Conservation (phyloP, 2,888 invertebrate genomes). For the Andrena chrysosceles region DNA sequence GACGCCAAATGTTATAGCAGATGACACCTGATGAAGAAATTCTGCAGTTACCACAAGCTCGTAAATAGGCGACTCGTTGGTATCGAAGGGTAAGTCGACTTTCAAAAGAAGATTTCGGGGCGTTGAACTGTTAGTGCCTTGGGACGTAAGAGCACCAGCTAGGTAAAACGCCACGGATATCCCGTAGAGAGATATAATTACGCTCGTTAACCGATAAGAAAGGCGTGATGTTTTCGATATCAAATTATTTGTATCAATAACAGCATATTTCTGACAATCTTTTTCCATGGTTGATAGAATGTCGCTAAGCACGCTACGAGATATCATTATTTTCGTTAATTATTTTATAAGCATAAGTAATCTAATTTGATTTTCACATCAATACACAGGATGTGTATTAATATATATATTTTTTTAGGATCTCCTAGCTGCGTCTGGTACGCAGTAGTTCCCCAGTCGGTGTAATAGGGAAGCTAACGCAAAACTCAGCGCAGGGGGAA, state of each 20-base stretch:
- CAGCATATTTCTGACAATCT: conserved; percentile 44
- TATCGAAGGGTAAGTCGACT: conserved; percentile 55
- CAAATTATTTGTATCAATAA: conserved; percentile 28
- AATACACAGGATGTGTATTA: too few species aligned
- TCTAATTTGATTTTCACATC: too few species aligned
- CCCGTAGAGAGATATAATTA: conserved; percentile 16
- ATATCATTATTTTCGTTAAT: conserved; percentile 12
- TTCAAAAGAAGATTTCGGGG: conserved; percentile 38
- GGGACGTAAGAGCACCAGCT: background rate
- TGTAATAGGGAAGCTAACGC: too few species aligned
- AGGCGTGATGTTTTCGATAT: conserved; percentile 31
- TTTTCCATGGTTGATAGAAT: conserved; percentile 40
- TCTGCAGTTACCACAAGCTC: conserved; percentile 39
- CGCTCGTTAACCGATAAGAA: conserved; percentile 36
- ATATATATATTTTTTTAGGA: too few species aligned
- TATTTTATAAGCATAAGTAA: background rate
- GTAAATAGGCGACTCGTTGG: conserved; percentile 27
- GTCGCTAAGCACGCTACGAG: conserved; percentile 36
- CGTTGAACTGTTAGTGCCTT: background rate
- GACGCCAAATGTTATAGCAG: conserved; percentile 25
- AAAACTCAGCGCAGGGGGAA: too few species aligned
- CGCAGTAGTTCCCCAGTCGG: too few species aligned
- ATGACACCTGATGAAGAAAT: conserved; percentile 41
- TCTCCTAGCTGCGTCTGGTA: too few species aligned
- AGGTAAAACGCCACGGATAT: conserved; percentile 8